Percentiles rank a stretch among this genome's conserved stretches.
phyloP scores from a whole-genome alignment of 2,888 invertebrate species.

The Eupeodes luniger region DNA sequence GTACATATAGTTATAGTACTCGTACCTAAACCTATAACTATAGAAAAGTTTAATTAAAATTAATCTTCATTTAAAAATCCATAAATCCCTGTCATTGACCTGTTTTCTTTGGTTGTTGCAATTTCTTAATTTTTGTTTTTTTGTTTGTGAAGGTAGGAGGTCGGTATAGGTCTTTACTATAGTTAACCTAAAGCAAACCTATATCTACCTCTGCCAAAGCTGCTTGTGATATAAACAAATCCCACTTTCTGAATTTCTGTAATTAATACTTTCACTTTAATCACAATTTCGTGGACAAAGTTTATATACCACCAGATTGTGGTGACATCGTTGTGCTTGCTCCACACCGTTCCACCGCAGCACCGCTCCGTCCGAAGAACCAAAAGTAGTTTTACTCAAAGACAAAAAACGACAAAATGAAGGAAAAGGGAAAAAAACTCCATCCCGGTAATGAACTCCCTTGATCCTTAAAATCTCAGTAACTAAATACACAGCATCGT shows the following conservation, averaged over 20 bases:
- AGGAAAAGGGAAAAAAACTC: background rate
- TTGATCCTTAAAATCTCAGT: slow-evolving; percentile 25
- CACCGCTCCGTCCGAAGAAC: background rate
- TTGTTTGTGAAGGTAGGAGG: background rate
- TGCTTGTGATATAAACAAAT: slow-evolving; percentile 5
- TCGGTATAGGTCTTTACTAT: too few relatives aligned
- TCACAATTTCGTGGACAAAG: slow-evolving; percentile 20
- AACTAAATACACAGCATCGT: slow-evolving; percentile 11
- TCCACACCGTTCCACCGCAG: too few relatives aligned
- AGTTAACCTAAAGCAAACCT: too few relatives aligned
- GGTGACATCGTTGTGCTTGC: slow-evolving; percentile 26
- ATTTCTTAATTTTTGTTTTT: background rate
- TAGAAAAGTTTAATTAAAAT: background rate
- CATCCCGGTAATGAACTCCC: slow-evolving; percentile 29
- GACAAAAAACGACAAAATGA: background rate
- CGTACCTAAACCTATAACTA: too few relatives aligned
- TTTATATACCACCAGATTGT: slow-evolving; percentile 27
- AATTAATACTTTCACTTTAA: slow-evolving; percentile 41
- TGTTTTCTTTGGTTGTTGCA: background rate
- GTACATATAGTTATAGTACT: too few relatives aligned
- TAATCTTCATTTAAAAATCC: background rate
- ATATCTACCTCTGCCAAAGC: background rate
- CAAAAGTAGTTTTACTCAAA: slow-evolving; percentile 5
- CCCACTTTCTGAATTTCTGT: slow-evolving; percentile 23
- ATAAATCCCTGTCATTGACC: slow-evolving; percentile 36